These are phyloP conservation scores for Sinelater perroti DNA, from an alignment of 2,888 invertebrate genomes.

Conservation along the genomic window DNA sequence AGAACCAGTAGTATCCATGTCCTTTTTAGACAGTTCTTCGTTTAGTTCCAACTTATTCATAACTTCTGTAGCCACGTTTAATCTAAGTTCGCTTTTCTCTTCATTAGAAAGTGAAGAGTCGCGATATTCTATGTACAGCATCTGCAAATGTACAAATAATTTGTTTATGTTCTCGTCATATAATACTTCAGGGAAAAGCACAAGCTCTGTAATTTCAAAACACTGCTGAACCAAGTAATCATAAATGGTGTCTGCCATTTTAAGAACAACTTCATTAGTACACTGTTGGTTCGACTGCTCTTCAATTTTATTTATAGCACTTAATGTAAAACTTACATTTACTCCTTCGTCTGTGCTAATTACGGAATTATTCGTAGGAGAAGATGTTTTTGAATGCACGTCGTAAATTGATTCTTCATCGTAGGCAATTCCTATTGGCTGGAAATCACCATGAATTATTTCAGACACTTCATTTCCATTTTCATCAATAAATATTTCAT, in stretches of 20 bases:
- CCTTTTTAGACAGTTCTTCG: conserved; percentile 29
- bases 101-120: conserved; percentile 43
- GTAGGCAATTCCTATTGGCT: not conserved
- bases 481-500: not conserved
- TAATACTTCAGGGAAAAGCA: conserved; percentile 55
- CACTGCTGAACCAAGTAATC: conserved; percentile 54
- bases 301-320: not conserved
- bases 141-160: conserved; percentile 47
- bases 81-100: conserved; percentile 50
- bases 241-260: conserved; percentile 47
- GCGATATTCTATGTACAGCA: conserved; percentile 49
- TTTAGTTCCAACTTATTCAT: conserved; percentile 47
- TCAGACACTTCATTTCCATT: conserved; percentile 4
- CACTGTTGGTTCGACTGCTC: not conserved
- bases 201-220: conserved; percentile 51
- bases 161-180: conserved; percentile 51
- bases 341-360: conserved; percentile 14
- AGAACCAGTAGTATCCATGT: conserved; percentile 29
- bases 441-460: too few species aligned
- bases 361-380: not conserved
- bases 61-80: conserved; percentile 45
- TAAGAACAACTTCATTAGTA: conserved; percentile 37
- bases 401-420: not conserved
- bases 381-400: not conserved
- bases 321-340: not conserved